Evolutionary conservation across 1,140 invertebrate genomes (phyloP).

Genomic region (Drosophila obscura): DNA sequence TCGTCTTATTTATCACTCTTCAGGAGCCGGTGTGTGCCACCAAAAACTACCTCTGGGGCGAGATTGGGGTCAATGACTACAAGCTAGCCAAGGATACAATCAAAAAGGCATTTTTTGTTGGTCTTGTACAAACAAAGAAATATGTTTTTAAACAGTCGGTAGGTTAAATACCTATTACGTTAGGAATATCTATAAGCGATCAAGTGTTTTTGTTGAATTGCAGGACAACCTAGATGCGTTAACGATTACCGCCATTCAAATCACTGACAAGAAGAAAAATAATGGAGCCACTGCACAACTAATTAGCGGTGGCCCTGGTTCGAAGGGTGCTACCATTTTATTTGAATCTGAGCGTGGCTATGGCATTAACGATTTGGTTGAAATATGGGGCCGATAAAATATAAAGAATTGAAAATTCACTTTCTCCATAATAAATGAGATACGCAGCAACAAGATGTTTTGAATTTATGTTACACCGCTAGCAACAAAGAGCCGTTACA

Average conservation of each 20-base stretch:
- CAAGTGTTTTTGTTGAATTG: not conserved
- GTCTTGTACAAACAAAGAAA: constrained; percentile 60
- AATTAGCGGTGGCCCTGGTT: constrained; percentile 62
- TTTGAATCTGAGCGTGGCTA: constrained; percentile 61
- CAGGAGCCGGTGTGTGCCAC: constrained; percentile 6
- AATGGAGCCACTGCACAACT: constrained; percentile 64
- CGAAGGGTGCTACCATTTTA: constrained; percentile 68
- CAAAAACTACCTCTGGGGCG: constrained; percentile 70
- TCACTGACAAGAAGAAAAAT: constrained; percentile 62
- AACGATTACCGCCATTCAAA: constrained; percentile 67
- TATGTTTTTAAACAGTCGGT: constrained; percentile 69
- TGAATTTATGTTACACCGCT: constrained; percentile 19
- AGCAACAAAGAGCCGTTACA: constrained; percentile 49
- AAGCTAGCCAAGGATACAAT: constrained; percentile 66
- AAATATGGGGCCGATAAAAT: constrained; percentile 67
- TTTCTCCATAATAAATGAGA: constrained; percentile 21
- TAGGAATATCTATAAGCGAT: not conserved
- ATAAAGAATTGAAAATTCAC: not conserved
- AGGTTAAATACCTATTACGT: constrained; percentile 1
- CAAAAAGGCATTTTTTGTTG: constrained; percentile 65
- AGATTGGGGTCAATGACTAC: constrained; percentile 57
- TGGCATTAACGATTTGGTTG: constrained; percentile 67
- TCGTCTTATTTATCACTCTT: too few species aligned
- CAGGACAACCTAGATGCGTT: constrained; percentile 63
- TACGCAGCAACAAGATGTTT: not conserved